Percentiles rank a stretch among this genome's conserved stretches.
phyloP scores from a whole-genome alignment of 1,140 invertebrate genomes.

The Cotesia chilonis region DNA sequence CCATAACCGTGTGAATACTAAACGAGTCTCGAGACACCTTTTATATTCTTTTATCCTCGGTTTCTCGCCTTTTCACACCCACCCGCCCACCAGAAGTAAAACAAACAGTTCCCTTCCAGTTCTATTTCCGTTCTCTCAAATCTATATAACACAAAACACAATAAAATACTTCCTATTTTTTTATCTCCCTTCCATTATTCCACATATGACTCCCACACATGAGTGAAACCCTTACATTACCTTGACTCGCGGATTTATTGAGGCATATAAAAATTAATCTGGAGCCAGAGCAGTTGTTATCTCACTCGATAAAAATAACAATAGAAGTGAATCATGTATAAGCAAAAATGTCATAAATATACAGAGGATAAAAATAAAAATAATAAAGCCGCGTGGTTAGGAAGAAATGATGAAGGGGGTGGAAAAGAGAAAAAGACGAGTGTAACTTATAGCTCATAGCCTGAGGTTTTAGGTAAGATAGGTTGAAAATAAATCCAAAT shows the following conservation, averaged over 20 bases:
- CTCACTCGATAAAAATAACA: slow-evolving; percentile 34
- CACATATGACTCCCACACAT: too few relatives aligned
- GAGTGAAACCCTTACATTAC: slow-evolving; percentile 1
- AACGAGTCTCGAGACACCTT: slow-evolving; percentile 52
- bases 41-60: slow-evolving; percentile 18
- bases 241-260: slow-evolving; percentile 23
- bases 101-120: slow-evolving; percentile 34
- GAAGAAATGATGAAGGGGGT: not conserved
- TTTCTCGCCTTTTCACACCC: slow-evolving; percentile 24
- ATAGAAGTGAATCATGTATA: slow-evolving; percentile 27
- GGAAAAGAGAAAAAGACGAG: not conserved
- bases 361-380: slow-evolving; percentile 6
- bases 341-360: slow-evolving; percentile 30
- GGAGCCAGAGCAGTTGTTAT: slow-evolving; percentile 19
- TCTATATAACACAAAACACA: too few relatives aligned
- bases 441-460: not conserved
- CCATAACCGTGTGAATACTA: slow-evolving; percentile 60
- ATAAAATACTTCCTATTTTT: too few relatives aligned
- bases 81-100: not conserved
- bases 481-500: slow-evolving; percentile 60
- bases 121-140: slow-evolving; percentile 28
- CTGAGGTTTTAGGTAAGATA: slow-evolving; percentile 21
- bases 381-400: not conserved
- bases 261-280: slow-evolving; percentile 26
- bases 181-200: too few relatives aligned